Conservation (phyloP, 2,888 invertebrate species). For the Anodontia alba region DNA sequence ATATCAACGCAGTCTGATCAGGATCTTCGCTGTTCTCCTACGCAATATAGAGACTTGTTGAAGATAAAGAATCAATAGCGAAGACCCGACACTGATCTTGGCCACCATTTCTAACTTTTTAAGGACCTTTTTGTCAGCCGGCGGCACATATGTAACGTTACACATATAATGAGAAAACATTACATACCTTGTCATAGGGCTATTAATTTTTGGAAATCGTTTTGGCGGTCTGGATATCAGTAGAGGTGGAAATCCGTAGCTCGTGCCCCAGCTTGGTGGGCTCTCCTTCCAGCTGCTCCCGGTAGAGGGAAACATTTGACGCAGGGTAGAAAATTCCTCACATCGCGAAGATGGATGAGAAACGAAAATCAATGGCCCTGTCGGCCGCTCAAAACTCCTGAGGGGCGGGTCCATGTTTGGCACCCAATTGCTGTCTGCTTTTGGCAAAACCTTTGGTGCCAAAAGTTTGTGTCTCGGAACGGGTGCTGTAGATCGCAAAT, state of each 20-base stretch:
- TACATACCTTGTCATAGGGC: slow-evolving; percentile 81
- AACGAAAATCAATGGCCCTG: slow-evolving; percentile 58
- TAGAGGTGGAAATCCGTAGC: slow-evolving; percentile 63
- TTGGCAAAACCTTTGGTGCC: slow-evolving; percentile 68
- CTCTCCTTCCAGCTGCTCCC: slow-evolving; percentile 61
- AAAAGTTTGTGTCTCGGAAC: slow-evolving; percentile 79
- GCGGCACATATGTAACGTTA: too few relatives aligned
- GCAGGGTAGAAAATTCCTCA: slow-evolving; percentile 81
- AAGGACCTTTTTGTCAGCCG: too few relatives aligned
- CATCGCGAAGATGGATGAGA: slow-evolving; percentile 74
- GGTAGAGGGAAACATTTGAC: slow-evolving; percentile 80
- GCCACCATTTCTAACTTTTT: too few relatives aligned
- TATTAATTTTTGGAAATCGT: slow-evolving; percentile 78
- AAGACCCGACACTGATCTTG: too few relatives aligned
- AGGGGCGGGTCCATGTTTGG: slow-evolving; percentile 69
- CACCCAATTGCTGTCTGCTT: slow-evolving; percentile 71
- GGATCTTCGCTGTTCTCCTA: too few relatives aligned
- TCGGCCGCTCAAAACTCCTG: slow-evolving; percentile 65
- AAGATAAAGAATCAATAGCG: too few relatives aligned
- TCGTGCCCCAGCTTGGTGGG: slow-evolving; percentile 81
- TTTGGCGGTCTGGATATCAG: slow-evolving; percentile 45
- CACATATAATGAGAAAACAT: too few relatives aligned
- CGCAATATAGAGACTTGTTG: too few relatives aligned
- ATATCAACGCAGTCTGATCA: too few relatives aligned
- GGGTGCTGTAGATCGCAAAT: slow-evolving; percentile 78